Conservation (phyloP, 1,140 invertebrate genomes). For the Platyscapa corneri region DNA sequence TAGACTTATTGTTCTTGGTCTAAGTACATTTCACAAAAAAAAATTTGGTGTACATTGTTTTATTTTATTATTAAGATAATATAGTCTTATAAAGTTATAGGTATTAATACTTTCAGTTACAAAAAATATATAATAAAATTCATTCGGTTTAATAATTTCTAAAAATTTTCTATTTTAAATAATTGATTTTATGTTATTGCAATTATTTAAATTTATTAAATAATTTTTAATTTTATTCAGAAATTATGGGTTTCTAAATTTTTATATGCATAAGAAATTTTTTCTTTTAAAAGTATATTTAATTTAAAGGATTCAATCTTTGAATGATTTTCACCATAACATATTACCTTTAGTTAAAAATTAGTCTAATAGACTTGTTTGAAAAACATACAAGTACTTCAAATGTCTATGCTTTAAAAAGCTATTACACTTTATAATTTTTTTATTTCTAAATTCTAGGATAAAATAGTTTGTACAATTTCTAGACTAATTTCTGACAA, state of each 20-base stretch:
- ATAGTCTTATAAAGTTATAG: not conserved
- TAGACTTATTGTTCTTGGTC: conserved; percentile 8
- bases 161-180: not conserved
- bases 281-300: conserved; percentile 5
- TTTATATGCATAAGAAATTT: not conserved
- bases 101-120: conserved; percentile 20
- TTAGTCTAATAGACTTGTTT: conserved; percentile 24
- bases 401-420: conserved; percentile 1
- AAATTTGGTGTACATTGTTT: conserved; percentile 27
- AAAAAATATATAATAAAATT: conserved; percentile 23
- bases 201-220: not conserved
- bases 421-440: not conserved
- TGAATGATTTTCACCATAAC: conserved; percentile 24
- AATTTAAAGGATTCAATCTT: conserved; percentile 2
- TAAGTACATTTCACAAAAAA: conserved; percentile 18
- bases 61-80: conserved; percentile 42
- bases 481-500: not conserved
- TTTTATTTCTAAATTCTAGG: conserved; percentile 1
- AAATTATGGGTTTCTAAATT: too few relatives aligned
- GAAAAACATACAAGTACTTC: conserved; percentile 15
- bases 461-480: conserved; percentile 23
- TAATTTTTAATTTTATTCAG: too few relatives aligned
- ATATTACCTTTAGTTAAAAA: not conserved
- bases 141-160: conserved; percentile 21
- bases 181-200: not conserved